These are phyloP conservation scores for Macrotrachela quadricornifera DNA, from an alignment of 1,140 invertebrate species.

Conservation along the genomic window DNA sequence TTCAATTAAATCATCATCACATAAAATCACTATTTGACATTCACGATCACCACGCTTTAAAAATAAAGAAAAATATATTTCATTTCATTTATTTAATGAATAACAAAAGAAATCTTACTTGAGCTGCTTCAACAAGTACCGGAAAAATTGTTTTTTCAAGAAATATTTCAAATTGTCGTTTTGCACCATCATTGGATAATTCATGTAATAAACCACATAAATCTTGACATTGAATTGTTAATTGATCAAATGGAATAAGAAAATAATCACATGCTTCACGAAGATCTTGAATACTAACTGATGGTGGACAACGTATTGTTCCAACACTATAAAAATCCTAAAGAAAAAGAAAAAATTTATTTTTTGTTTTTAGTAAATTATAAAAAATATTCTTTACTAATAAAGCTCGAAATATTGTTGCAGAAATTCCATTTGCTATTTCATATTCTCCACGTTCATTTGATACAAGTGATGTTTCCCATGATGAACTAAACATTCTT, in stretches of 20 bases:
- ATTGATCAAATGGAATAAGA: conserved; percentile 84
- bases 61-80: conserved; percentile 20
- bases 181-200: conserved; percentile 88
- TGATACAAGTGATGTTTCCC: conserved; percentile 50
- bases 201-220: conserved; percentile 52
- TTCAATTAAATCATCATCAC: conserved; percentile 85
- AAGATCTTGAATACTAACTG: conserved; percentile 69
- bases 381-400: conserved; percentile 32
- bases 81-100: conserved; percentile 34
- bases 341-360: conserved; percentile 6
- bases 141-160: conserved; percentile 83
- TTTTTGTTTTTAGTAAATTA: neutral
- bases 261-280: conserved; percentile 95
- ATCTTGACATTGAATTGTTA: conserved; percentile 82
- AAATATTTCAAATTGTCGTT: conserved; percentile 82
- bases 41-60: conserved; percentile 34
- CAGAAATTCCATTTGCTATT: conserved; percentile 89
- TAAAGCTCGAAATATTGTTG: conserved; percentile 78
- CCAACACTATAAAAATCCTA: conserved; percentile 77
- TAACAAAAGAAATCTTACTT: conserved; percentile 37
- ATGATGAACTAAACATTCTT: conserved; percentile 81
- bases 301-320: conserved; percentile 58
- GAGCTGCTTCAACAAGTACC: conserved; percentile 78
- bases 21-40: conserved; percentile 63
- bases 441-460: conserved; percentile 91